These are phyloP conservation scores for Muricea muricata DNA, from an alignment of 92 coral and sea anemone species.

Conservation along the genomic window DNA sequence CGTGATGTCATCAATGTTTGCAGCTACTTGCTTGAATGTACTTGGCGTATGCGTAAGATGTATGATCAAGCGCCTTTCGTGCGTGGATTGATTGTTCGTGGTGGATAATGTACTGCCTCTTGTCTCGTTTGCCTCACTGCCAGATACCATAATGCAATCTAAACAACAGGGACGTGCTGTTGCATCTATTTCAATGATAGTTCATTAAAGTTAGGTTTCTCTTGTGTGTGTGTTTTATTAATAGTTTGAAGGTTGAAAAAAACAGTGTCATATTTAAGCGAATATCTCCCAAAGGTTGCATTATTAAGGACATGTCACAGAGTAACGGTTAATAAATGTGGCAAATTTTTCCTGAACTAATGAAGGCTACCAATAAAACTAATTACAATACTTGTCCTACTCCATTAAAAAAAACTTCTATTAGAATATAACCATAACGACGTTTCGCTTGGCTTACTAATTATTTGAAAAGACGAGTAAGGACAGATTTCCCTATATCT, in stretches of 20 bases:
- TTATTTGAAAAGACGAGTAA: not conserved
- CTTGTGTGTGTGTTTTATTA: too few relatives aligned
- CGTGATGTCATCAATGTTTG: not conserved
- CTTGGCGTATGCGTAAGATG: not conserved
- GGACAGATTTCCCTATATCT: not conserved
- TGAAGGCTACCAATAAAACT: not conserved
- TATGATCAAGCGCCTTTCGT: not conserved
- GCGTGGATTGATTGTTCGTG: not conserved
- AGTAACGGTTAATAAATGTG: not conserved
- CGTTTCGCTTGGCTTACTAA: not conserved
- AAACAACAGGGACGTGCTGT: not conserved
- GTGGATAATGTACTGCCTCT: not conserved
- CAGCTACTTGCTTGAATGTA: not conserved
- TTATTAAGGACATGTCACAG: not conserved
- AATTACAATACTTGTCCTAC: not conserved
- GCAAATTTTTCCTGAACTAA: not conserved
- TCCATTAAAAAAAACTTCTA: not conserved
- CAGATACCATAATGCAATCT: not conserved
- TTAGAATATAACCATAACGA: not conserved
- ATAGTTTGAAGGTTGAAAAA: too few relatives aligned
- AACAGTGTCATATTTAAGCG: too few relatives aligned
- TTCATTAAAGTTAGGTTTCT: too few relatives aligned
- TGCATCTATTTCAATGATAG: too few relatives aligned
- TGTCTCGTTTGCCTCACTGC: not conserved
- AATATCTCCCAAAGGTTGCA: too few relatives aligned